Conservation (phyloP, 2,888 invertebrate species). For the Tinea trinotella region DNA sequence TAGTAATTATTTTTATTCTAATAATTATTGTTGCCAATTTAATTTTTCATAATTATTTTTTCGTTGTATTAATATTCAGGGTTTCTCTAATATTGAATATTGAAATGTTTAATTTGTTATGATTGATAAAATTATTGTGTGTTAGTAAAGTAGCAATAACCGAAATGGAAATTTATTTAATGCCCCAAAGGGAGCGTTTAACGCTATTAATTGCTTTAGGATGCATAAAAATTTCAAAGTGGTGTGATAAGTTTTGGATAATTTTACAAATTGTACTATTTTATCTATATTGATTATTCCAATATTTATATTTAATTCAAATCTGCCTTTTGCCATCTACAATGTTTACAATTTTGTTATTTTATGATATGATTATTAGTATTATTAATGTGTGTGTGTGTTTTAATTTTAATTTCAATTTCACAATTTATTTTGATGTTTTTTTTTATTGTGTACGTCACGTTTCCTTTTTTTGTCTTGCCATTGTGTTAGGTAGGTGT, state of each 20-base stretch:
- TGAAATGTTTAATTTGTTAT: slow-evolving; percentile 68
- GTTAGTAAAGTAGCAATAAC: slow-evolving; percentile 69
- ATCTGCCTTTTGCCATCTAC: slow-evolving; percentile 23
- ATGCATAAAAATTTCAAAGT: slow-evolving; percentile 67
- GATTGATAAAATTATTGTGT: slow-evolving; percentile 70
- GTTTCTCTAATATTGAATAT: slow-evolving; percentile 62
- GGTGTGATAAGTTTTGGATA: slow-evolving; percentile 73
- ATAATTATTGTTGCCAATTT: slow-evolving; percentile 71
- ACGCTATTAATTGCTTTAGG: slow-evolving; percentile 70
- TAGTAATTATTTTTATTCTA: slow-evolving; percentile 69
- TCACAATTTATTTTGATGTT: slow-evolving; percentile 45
- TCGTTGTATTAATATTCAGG: slow-evolving; percentile 68
- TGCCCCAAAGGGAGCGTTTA: slow-evolving; percentile 71
- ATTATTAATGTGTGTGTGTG: slow-evolving; percentile 15
- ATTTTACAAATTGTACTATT: slow-evolving; percentile 73
- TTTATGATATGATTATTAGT: slow-evolving; percentile 7
- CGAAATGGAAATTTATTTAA: slow-evolving; percentile 60
- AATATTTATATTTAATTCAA: slow-evolving; percentile 39
- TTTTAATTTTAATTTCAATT: slow-evolving; percentile 14
- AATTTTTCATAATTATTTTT: slow-evolving; percentile 65
- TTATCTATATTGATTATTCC: slow-evolving; percentile 66
- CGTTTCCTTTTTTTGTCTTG: slow-evolving; percentile 66
- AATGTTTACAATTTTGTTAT: slow-evolving; percentile 38
- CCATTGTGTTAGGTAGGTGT: slow-evolving; percentile 67
- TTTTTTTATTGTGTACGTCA: slow-evolving; percentile 23